A percentile compares a stretch with the other conserved stretches of the same genome.
phyloP scores from a whole-genome alignment of 1,140 invertebrate species.

The Phthorimaea operculella region DNA sequence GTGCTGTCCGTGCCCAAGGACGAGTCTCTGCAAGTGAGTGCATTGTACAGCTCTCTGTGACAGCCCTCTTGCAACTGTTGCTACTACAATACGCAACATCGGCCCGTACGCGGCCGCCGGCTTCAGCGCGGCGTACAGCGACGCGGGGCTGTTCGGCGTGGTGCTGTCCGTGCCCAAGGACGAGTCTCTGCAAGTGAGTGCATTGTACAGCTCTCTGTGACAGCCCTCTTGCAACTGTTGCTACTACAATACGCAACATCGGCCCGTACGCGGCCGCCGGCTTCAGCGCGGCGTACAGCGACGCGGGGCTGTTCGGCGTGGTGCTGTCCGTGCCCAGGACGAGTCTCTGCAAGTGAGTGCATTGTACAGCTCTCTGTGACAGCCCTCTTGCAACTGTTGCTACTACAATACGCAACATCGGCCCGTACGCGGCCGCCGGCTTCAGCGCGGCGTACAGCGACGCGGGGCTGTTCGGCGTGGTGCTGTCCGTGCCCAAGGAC shows the following conservation, averaged over 20 bases:
- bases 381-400: no score
- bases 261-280: constrained; percentile 73
- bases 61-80: no score
- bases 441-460: constrained; percentile 86
- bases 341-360: constrained; percentile 62
- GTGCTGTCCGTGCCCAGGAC: constrained; percentile 72
- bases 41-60: no score
- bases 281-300: constrained; percentile 83
- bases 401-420: no score
- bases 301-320: constrained; percentile 89
- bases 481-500: constrained; percentile 73
- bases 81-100: no score
- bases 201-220: no score
- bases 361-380: no score
- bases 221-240: no score
- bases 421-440: constrained; percentile 72
- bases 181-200: constrained; percentile 62
- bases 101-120: constrained; percentile 73
- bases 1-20: constrained; percentile 73
- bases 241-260: no score
- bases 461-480: constrained; percentile 86
- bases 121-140: constrained; percentile 83
- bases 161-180: constrained; percentile 73
- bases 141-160: constrained; percentile 89
- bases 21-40: constrained; percentile 62